phyloP scores from a whole-genome alignment of 2,797 vertebrate genomes.

The Ctenopoma kingsleyae region DNA sequence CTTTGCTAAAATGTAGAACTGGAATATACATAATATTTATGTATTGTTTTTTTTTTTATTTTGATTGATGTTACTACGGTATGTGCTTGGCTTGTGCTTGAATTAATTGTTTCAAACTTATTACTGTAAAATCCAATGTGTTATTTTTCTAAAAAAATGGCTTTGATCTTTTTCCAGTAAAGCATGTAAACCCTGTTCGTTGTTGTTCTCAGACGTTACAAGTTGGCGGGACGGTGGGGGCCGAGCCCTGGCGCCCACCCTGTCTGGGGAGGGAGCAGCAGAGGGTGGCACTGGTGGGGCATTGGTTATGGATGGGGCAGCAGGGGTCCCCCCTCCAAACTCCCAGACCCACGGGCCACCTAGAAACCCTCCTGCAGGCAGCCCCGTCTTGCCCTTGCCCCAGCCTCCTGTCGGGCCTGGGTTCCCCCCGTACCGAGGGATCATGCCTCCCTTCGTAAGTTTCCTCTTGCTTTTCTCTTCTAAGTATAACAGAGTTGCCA shows the following conservation, averaged over 20 bases:
- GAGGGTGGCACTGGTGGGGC: conserved; percentile 87
- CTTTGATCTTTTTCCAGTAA: conserved; percentile 1
- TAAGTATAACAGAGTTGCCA: neutral
- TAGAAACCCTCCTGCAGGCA: conserved; percentile 85
- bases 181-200: conserved; percentile 3
- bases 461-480: conserved; percentile 2
- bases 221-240: conserved; percentile 97
- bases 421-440: conserved; percentile 91
- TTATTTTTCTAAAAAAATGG: neutral
- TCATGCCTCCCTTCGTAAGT: conserved; percentile 95
- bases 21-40: no score
- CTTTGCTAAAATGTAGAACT: no score
- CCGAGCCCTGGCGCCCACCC: conserved; percentile 86
- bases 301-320: conserved; percentile 87
- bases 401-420: conserved; percentile 89
- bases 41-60: no score
- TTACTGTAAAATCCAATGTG: neutral
- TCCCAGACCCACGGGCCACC: conserved; percentile 81
- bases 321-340: conserved; percentile 81
- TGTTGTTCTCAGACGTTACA: conserved; percentile 85
- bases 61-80: no score
- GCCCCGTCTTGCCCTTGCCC: conserved; percentile 85
- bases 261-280: conserved; percentile 86
- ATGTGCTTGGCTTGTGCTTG: no score
- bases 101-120: no score